Evolutionary conservation across 2,797 vertebrate genomes (phyloP).

Genomic region (Typhlichthys subterraneus): DNA sequence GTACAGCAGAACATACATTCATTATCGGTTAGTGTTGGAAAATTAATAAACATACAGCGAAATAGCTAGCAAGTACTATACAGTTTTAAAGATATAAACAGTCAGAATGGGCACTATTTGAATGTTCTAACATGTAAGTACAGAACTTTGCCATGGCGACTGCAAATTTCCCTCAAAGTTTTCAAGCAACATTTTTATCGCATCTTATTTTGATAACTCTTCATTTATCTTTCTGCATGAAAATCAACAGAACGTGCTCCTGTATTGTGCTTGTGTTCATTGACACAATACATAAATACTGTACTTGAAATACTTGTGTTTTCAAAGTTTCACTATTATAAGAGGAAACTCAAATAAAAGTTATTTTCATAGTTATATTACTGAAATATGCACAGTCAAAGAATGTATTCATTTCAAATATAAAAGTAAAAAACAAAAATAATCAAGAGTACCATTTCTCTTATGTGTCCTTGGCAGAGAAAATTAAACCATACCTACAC

Average conservation of each 20-base stretch:
- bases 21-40: conserved; percentile 82
- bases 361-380: conserved; percentile 35
- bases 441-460: conserved; percentile 40
- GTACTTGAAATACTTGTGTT: conserved; percentile 36
- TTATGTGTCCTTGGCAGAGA: conserved; percentile 70
- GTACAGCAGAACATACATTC: conserved; percentile 85
- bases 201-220: conserved; percentile 52
- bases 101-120: conserved; percentile 65
- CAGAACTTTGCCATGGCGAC: conserved; percentile 17
- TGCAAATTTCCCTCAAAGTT: neutral
- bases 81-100: conserved; percentile 71
- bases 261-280: conserved; percentile 38
- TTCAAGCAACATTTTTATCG: conserved; percentile 20
- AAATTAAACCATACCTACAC: conserved; percentile 55
- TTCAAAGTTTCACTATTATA: conserved; percentile 17
- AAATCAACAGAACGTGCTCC: conserved; percentile 40
- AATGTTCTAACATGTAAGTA: conserved; percentile 50
- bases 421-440: conserved; percentile 29
- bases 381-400: conserved; percentile 58
- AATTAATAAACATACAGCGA: conserved; percentile 68
- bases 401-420: conserved; percentile 48
- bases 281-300: conserved; percentile 37
- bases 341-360: conserved; percentile 5
- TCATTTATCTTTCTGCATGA: conserved; percentile 38
- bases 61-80: conserved; percentile 73